phyloP scores from a whole-genome alignment of 2,113 vertebrate species.

The Gopherus flavomarginatus region DNA sequence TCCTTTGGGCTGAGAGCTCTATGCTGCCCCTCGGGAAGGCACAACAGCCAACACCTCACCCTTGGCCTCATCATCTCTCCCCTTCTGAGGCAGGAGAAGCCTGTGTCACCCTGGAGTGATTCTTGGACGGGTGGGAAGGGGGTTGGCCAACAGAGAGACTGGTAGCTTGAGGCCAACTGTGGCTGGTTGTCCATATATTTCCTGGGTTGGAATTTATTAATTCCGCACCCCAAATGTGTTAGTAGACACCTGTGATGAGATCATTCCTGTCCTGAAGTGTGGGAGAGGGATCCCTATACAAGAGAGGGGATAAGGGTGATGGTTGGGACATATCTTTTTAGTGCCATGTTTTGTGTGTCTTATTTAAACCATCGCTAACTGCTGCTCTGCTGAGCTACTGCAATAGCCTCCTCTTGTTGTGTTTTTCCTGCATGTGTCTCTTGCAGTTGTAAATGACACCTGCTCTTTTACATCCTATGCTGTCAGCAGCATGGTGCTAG shows the following conservation, averaged over 20 bases:
- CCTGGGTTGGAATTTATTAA: neutral
- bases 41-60: neutral
- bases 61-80: neutral
- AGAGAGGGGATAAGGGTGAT: neutral
- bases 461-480: neutral
- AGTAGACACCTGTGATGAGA: neutral
- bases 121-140: neutral
- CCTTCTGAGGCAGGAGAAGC: neutral
- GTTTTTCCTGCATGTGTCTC: neutral
- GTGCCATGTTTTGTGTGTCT: neutral
- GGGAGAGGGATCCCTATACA: neutral
- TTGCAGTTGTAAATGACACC: neutral
- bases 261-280: neutral
- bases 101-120: too few species aligned
- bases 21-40: too few species aligned
- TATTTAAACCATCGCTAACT: neutral
- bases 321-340: neutral
- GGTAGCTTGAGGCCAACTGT: neutral
- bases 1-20: neutral
- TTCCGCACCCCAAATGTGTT: neutral
- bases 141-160: neutral
- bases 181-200: neutral
- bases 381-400: neutral
- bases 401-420: neutral
- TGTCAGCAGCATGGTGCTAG: neutral